phyloP scores from a whole-genome alignment of 2,113 vertebrate genomes.

The Nycticryphes semicollaris region DNA sequence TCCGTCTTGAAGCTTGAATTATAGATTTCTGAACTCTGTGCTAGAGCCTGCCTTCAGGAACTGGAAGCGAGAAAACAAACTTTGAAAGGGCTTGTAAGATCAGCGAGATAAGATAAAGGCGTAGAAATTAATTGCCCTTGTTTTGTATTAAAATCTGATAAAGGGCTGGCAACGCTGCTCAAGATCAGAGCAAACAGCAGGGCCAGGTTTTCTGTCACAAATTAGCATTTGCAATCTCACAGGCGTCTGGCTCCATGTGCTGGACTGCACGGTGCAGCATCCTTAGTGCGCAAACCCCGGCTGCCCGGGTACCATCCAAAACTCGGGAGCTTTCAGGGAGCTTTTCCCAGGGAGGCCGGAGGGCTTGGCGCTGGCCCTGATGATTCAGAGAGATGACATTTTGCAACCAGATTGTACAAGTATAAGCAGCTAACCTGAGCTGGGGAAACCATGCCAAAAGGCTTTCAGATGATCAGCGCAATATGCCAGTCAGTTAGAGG shows the following conservation, averaged over 20 bases:
- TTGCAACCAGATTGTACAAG: constrained; percentile 41
- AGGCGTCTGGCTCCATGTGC: accelerated
- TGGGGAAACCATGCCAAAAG: not conserved
- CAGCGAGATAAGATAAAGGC: constrained; percentile 6
- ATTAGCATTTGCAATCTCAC: accelerated
- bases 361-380: not conserved
- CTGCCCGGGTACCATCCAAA: not conserved
- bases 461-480: constrained; percentile 47
- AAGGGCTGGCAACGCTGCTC: not conserved
- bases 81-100: constrained; percentile 53
- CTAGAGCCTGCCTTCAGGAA: not conserved
- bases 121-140: constrained; percentile 56
- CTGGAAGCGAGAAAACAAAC: not conserved
- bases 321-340: not conserved
- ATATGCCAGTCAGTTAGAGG: constrained; percentile 49
- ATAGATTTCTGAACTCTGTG: constrained; percentile 39
- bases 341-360: not conserved
- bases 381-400: constrained; percentile 57
- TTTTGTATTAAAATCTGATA: constrained; percentile 43
- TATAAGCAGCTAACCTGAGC: constrained; percentile 25
- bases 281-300: not conserved
- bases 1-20: not conserved
- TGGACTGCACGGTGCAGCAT: not conserved
- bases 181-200: accelerated
- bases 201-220: accelerated